Conservation (phyloP, 2,113 vertebrate genomes). For the Carassius auratus region DNA sequence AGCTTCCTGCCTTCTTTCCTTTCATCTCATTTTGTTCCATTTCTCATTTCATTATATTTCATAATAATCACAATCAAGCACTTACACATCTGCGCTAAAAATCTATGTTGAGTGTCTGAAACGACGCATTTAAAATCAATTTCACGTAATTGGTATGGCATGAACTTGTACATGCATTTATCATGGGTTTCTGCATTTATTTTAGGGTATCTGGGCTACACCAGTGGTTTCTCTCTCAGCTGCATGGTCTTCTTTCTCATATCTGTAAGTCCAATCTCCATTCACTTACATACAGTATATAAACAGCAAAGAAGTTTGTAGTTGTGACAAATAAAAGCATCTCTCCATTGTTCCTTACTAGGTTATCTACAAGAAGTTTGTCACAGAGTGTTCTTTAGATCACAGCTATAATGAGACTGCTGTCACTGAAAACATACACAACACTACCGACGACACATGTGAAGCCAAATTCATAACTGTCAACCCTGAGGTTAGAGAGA, state of each 20-base stretch:
- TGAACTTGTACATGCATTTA: not conserved
- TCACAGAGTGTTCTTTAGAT: constrained; percentile 66
- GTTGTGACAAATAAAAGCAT: not conserved
- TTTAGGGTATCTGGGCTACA: constrained; percentile 86
- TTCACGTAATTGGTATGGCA: not conserved
- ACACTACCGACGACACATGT: constrained; percentile 59
- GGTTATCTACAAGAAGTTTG: constrained; percentile 86
- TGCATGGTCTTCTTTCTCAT: constrained; percentile 89
- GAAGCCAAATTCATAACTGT: constrained; percentile 73
- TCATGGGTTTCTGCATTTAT: constrained; percentile 4
- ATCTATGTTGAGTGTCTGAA: not conserved
- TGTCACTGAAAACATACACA: not conserved
- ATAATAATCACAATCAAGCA: not conserved
- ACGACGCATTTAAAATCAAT: too few species aligned
- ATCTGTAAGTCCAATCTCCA: constrained; percentile 75
- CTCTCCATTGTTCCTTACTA: constrained; percentile 50
- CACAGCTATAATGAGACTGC: not conserved
- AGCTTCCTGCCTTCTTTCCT: not conserved
- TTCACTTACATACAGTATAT: not conserved
- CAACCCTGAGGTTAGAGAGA: constrained; percentile 77
- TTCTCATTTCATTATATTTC: not conserved
- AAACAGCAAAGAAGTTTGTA: not conserved
- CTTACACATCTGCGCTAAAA: not conserved
- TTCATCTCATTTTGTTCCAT: constrained; percentile 1
- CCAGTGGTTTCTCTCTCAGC: constrained; percentile 86